Evolutionary conservation across 2,888 invertebrate species (phyloP).

Genomic region (Strigamia maritima): DNA sequence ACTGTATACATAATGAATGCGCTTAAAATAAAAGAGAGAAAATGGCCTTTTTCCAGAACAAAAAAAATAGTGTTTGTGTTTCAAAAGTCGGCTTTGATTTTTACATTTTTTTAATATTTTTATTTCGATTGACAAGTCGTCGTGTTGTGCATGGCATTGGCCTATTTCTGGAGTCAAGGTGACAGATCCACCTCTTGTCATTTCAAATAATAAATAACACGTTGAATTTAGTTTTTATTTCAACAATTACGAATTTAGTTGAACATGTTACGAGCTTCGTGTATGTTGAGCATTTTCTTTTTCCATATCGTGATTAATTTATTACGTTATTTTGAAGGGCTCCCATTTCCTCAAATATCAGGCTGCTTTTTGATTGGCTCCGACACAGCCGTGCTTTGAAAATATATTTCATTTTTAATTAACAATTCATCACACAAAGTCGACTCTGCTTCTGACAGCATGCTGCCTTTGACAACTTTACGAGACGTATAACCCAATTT

Average conservation of each 20-base stretch:
- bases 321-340: neutral
- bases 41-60: neutral
- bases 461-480: constrained; percentile 39
- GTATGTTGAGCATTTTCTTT: neutral
- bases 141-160: neutral
- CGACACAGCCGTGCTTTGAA: neutral
- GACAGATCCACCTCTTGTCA: neutral
- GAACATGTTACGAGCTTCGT: neutral
- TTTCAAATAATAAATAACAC: neutral
- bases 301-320: neutral
- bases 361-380: neutral
- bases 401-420: constrained; percentile 39
- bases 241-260: neutral
- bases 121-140: neutral
- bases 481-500: constrained; percentile 39
- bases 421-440: constrained; percentile 39
- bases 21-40: constrained; percentile 12
- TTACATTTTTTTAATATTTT: neutral
- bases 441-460: constrained; percentile 36
- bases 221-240: neutral
- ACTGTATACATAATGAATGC: constrained; percentile 31
- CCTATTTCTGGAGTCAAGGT: constrained; percentile 1
- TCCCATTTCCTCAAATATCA: constrained; percentile 4
- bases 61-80: neutral
- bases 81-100: neutral